Evolutionary conservation across 2,888 invertebrate species (phyloP).

Genomic region (Drosophila tanythrix): DNA sequence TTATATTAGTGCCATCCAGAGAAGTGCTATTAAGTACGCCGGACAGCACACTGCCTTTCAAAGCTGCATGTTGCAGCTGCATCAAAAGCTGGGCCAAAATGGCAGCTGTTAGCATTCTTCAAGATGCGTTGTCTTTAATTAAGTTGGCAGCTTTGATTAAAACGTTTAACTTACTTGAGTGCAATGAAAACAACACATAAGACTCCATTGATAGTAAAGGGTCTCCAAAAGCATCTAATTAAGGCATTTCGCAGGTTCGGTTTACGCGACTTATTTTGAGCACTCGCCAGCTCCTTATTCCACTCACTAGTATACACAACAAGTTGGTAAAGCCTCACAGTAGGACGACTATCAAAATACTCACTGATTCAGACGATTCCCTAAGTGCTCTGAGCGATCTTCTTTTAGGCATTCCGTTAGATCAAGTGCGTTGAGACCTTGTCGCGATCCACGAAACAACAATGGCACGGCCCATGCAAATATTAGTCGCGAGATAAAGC

Average conservation of each 20-base stretch:
- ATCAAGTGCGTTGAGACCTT: constrained; percentile 87
- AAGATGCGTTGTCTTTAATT: constrained; percentile 6
- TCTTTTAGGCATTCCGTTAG: constrained; percentile 88
- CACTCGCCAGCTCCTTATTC: constrained; percentile 87
- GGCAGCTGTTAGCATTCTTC: constrained; percentile 83
- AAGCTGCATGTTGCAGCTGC: constrained; percentile 76
- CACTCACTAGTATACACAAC: constrained; percentile 86
- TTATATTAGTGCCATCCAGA: constrained; percentile 21
- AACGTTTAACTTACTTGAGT: constrained; percentile 79
- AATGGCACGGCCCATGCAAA: constrained; percentile 84
- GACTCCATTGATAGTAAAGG: constrained; percentile 88
- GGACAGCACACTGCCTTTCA: constrained; percentile 1
- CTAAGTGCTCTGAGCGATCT: constrained; percentile 85
- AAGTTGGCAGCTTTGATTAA: background rate
- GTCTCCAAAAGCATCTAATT: constrained; percentile 89
- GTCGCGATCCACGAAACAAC: constrained; percentile 79
- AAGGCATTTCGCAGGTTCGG: constrained; percentile 89
- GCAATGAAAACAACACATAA: constrained; percentile 86
- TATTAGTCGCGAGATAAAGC: constrained; percentile 81
- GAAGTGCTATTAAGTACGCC: constrained; percentile 4
- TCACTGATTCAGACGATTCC: constrained; percentile 83
- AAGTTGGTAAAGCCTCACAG: background rate
- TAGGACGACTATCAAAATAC: constrained; percentile 1
- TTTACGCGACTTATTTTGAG: constrained; percentile 86
- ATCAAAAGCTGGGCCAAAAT: constrained; percentile 83